These are phyloP conservation scores for Enteromius mattozi DNA, from an alignment of 2,797 vertebrate species.

Conservation along the genomic window DNA sequence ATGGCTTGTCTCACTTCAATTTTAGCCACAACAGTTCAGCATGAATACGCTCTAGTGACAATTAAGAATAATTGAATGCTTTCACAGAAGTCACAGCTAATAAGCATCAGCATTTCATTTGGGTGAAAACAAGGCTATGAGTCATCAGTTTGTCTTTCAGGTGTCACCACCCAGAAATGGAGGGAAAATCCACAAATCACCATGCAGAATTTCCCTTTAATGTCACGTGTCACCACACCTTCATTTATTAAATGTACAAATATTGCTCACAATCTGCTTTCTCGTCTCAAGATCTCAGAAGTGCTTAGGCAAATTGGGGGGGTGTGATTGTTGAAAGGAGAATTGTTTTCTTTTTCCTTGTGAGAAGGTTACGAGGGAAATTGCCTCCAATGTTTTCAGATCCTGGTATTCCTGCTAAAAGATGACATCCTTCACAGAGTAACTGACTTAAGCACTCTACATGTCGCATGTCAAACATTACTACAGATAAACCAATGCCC, in stretches of 20 bases:
- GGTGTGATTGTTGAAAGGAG: constrained; percentile 2
- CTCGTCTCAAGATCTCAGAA: neutral
- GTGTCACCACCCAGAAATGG: constrained; percentile 27
- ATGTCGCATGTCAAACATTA: constrained; percentile 64
- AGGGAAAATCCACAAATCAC: constrained; percentile 15
- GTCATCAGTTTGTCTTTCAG: constrained; percentile 30
- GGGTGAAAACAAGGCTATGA: constrained; percentile 19
- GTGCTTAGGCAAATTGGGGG: neutral
- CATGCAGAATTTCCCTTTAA: neutral
- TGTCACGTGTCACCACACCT: neutral
- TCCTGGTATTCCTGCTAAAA: constrained; percentile 73
- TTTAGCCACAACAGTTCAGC: constrained; percentile 48
- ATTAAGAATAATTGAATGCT: constrained; percentile 59
- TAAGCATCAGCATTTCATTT: constrained; percentile 54
- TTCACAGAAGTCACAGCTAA: constrained; percentile 52
- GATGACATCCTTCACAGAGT: constrained; percentile 54
- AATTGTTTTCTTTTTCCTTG: constrained; percentile 58
- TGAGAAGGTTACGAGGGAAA: constrained; percentile 72
- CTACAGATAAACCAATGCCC: constrained; percentile 71
- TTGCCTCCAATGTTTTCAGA: constrained; percentile 78
- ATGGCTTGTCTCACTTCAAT: constrained; percentile 49
- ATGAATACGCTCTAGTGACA: constrained; percentile 46
- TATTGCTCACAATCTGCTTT: neutral
- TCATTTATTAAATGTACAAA: neutral
- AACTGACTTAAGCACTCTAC: constrained; percentile 42